phyloP scores from a whole-genome alignment of 2,888 invertebrate species.

The Lamellibrachia satsuma region DNA sequence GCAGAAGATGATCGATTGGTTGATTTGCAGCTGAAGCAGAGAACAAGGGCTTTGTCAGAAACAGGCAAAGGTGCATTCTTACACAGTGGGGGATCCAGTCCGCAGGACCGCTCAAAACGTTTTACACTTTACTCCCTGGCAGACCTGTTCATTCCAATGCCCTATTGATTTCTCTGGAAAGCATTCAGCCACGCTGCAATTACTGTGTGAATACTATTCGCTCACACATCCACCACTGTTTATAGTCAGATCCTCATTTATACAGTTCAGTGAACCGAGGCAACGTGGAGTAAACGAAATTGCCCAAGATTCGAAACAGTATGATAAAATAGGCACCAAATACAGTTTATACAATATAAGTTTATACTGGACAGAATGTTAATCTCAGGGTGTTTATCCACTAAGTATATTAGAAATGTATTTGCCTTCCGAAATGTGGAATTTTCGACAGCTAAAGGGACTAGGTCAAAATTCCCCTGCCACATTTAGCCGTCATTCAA shows the following conservation, averaged over 20 bases:
- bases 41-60: background rate
- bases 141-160: too few species aligned
- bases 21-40: slow-evolving; percentile 87
- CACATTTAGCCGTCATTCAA: background rate
- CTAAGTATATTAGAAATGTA: background rate
- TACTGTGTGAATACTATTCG: too few species aligned
- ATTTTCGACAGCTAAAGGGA: background rate
- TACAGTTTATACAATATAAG: background rate
- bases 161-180: too few species aligned
- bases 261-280: background rate
- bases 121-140: too few species aligned
- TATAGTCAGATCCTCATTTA: too few species aligned
- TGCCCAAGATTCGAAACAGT: too few species aligned
- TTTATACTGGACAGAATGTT: background rate
- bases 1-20: slow-evolving; percentile 99
- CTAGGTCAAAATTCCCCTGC: background rate
- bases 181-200: too few species aligned
- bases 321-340: background rate
- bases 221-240: too few species aligned
- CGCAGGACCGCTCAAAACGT: too few species aligned
- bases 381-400: background rate
- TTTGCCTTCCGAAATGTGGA: background rate
- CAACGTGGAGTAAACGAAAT: background rate
- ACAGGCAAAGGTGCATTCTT: background rate
- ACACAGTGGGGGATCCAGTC: too few species aligned